Evolutionary conservation across 2,113 vertebrate species (phyloP).

Genomic region (Cervus canadensis): DNA sequence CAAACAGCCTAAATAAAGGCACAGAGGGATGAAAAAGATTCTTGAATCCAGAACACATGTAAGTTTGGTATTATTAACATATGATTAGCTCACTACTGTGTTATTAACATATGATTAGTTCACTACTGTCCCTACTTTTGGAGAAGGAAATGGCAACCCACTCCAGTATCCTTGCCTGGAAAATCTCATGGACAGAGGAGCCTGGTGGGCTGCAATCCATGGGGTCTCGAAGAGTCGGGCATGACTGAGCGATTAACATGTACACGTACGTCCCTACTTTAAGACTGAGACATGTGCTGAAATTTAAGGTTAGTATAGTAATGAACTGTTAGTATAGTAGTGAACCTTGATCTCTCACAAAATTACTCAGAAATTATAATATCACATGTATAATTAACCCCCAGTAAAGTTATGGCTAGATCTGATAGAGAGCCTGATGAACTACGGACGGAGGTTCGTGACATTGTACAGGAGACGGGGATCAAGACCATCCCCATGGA

Average conservation of each 20-base stretch:
- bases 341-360: not conserved
- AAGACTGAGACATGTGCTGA: not conserved
- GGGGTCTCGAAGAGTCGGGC: no score
- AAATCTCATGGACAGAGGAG: no score
- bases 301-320: not conserved
- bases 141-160: no score
- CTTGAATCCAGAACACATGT: not conserved
- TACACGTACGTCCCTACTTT: not conserved
- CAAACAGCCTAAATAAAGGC: not conserved
- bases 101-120: not conserved
- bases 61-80: not conserved
- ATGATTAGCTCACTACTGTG: not conserved
- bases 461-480: no score
- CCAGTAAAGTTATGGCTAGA: not conserved
- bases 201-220: no score
- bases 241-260: no score
- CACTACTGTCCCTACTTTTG: not conserved
- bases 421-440: no score
- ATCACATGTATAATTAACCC: not conserved
- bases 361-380: not conserved
- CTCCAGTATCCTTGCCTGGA: no score
- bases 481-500: no score
- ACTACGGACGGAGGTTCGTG: no score
- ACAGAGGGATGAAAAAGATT: not conserved
- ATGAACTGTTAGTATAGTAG: not conserved